A percentile compares a stretch with the other conserved stretches of the same genome.
These are phyloP conservation scores for Choloepus didactylus DNA, from an alignment of 2,797 vertebrate species.

Conservation along the genomic window DNA sequence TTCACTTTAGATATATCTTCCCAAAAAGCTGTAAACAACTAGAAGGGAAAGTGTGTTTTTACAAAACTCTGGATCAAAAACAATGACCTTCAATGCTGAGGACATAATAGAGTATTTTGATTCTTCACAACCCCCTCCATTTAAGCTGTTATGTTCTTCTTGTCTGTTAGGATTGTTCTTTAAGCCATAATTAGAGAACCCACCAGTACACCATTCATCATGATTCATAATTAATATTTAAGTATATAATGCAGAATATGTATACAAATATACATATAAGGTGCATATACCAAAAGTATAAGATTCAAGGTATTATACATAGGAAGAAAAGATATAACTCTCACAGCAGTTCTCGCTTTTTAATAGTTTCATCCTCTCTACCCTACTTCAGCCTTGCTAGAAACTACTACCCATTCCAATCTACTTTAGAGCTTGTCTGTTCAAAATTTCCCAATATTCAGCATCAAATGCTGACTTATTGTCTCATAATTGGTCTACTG, in stretches of 20 bases:
- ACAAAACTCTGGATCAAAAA: not conserved
- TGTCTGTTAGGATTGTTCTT: not conserved
- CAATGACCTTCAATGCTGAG: not conserved
- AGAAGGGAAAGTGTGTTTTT: not conserved
- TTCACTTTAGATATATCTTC: not conserved
- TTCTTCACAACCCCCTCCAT: not conserved
- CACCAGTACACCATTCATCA: not conserved
- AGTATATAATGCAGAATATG: not conserved
- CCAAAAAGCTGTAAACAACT: not conserved
- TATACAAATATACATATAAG: not conserved
- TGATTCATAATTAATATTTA: not conserved
- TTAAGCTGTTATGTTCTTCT: not conserved
- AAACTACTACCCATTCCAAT: not conserved
- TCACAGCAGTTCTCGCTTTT: not conserved
- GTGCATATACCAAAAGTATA: not conserved
- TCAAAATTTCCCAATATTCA: constrained; percentile 7
- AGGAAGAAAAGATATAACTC: not conserved
- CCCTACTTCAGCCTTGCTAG: not conserved
- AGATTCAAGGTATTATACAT: not conserved
- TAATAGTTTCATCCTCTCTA: not conserved
- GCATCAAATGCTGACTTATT: not conserved
- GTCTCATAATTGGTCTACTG: not conserved
- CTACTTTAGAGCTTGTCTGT: not conserved
- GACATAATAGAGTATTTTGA: not conserved
- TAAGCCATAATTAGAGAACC: not conserved